Evolutionary conservation across 2,888 invertebrate genomes (phyloP), one percentile per base, ranked within the genome.

Genomic region (Nasonia oneida): DNA sequence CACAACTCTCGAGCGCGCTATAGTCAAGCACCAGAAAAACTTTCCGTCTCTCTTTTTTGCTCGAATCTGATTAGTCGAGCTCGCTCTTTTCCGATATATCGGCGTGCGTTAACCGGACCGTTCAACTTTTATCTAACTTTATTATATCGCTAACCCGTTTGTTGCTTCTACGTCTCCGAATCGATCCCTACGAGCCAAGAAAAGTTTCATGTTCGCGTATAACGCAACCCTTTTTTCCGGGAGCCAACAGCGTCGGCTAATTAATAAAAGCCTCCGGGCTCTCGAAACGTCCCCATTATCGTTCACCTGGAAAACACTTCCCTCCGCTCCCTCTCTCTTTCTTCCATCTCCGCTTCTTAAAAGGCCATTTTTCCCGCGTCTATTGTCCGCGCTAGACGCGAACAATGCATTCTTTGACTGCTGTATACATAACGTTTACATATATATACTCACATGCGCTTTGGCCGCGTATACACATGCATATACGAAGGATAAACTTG

Each of bases 341-440:
- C 42, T 29, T 42, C 12, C 15, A 29, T 67, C 67, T 71, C 39
- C 14, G 71, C 71, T 71, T 73, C 42, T n/a, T 73, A 73, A 73
- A 71, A 37, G 47, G 47, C 47, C 73, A 73, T 73, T 73, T 67
- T 73, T 70, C 12, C 5, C 42, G 23, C 39, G n/a, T n/a, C 39
- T 42, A 42, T 71, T 42, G 39, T 70, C 67, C 42, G 73, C 6
- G 29, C 3, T n/a, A 29, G n/a, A 6, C n/a, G 14, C n/a, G 23
- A 23, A 73, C 71, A 71, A 71, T 71, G 71, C 39, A n/a, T 71
- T 37, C 39, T 37, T 42, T 23, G 42, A 47, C 73, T 42, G 8
- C 18, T 14, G 23, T 14, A n/a, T 47, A n/a, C 47, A 73, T 14
- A 29, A 10, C 12, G 67, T 67, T 4, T 29, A 10, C 0, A 8